A percentile compares a stretch with the other conserved stretches of the same genome.
phyloP scores from a whole-genome alignment of 2,797 vertebrate genomes.

The Moxostoma hubbsi region DNA sequence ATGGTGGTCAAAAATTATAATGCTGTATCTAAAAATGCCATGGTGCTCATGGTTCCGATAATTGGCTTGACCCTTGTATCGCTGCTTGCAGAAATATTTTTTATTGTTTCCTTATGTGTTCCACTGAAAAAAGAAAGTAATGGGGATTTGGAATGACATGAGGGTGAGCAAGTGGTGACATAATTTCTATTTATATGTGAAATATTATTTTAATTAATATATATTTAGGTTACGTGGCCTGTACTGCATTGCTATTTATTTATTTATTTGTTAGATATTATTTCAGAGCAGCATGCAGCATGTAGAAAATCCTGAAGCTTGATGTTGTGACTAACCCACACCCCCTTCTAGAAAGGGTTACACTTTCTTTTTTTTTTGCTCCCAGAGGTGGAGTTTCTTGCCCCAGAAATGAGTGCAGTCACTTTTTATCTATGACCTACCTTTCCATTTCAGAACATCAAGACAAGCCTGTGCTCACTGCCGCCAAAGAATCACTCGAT shows the following conservation, averaged over 20 bases:
- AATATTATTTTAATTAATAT: neutral
- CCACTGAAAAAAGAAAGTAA: no score
- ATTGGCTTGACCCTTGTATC: no score
- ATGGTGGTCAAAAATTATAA: no score
- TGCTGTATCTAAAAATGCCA: no score
- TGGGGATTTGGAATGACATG: no score
- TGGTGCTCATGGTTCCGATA: no score
- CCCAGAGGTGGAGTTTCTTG: slow-evolving; percentile 44
- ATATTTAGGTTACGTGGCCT: neutral
- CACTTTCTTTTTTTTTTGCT: slow-evolving; percentile 20
- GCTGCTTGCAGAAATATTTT: no score
- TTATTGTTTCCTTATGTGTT: no score
- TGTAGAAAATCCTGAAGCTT: slow-evolving; percentile 18
- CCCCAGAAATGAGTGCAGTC: slow-evolving; percentile 51
- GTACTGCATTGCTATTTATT: neutral
- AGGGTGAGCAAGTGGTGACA: no score
- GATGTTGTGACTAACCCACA: slow-evolving; percentile 3
- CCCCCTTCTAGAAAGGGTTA: neutral
- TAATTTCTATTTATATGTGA: no score
- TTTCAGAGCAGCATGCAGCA: slow-evolving; percentile 14
- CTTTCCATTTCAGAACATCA: slow-evolving; percentile 42
- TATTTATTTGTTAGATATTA: neutral
- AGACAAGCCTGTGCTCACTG: slow-evolving; percentile 30
- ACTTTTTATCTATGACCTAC: slow-evolving; percentile 48
- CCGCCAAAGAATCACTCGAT: slow-evolving; percentile 10